A percentile compares a stretch with the other conserved stretches of the same genome.
phyloP scores from a whole-genome alignment of 2,888 invertebrate species.

The Tipula unca region DNA sequence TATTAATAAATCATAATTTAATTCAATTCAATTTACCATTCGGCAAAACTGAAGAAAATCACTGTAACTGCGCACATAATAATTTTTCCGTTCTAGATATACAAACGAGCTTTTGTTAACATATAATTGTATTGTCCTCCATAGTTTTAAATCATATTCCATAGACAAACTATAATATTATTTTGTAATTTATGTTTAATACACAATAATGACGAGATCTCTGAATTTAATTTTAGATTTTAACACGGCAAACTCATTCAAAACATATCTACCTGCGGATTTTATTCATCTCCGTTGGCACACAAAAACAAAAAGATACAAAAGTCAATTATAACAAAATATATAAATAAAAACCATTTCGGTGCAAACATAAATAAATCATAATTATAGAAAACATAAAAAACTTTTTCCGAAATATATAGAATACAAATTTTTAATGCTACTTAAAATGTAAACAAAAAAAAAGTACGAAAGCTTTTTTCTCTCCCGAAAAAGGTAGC shows the following conservation, averaged over 20 bases:
- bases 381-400: neutral
- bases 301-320: neutral
- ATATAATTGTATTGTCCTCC: neutral
- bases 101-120: neutral
- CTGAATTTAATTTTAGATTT: neutral
- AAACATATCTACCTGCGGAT: neutral
- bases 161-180: neutral
- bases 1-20: neutral
- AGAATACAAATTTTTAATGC: neutral
- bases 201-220: neutral
- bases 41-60: neutral
- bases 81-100: neutral
- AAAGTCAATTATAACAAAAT: neutral
- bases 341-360: neutral
- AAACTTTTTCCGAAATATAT: neutral
- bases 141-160: neutral
- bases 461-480: neutral
- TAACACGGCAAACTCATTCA: neutral
- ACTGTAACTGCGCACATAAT: neutral
- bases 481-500: neutral
- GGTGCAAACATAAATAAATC: neutral
- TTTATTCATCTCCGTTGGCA: neutral
- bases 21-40: neutral
- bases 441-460: neutral
- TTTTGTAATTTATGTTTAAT: neutral